Evolutionary conservation across 1,140 invertebrate species (phyloP), one percentile per base, ranked within the genome.

Genomic region (Nymphalis io): DNA sequence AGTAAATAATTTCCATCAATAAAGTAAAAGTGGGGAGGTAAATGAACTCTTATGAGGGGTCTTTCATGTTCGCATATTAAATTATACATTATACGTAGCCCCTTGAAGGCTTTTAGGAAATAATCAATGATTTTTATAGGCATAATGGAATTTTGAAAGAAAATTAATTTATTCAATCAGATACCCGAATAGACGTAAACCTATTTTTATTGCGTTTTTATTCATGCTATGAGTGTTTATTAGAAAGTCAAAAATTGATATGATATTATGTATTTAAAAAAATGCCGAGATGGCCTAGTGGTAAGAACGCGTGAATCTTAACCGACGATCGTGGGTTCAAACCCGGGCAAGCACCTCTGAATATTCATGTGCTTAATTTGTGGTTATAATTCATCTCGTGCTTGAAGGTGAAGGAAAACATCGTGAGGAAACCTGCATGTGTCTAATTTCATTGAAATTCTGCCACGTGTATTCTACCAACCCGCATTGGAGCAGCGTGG

Each of bases 51-150:
- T 66, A 63, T 63, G 60, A 64, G 64, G 63, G 68, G 63, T 67
- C 68, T 70, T 71, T 74, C 57, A 71, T 71, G 63, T 70, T 70
- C 64, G 48, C 61, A 63, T 60, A 70, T 64, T 60, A 23, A 64
- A 64, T 66, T 46, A 44, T 60, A 67, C 40, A 59, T 65, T 23
- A 62, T 57, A 62, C 51, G 61, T 59, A 18, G 61, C 44, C 61
- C 42, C 44, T 60, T 59, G 44, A 69, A 57, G 68, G 51, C 53
- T 64, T 70, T 70, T 70, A 70, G 60, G 39, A 20, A 59, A 64
- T 27, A 20, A 65, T 64, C 59, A 60, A 60, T 4, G 42, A 63
- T 59, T 40, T 46, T 60, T 51, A 51, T 51, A n/a, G 18, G 40
- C 20, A 55, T 63, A 69, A 38, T 48, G 33, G 12, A 27, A 20